Conservation (phyloP, 2,888 invertebrate species). For the Rhingia rostrata region DNA sequence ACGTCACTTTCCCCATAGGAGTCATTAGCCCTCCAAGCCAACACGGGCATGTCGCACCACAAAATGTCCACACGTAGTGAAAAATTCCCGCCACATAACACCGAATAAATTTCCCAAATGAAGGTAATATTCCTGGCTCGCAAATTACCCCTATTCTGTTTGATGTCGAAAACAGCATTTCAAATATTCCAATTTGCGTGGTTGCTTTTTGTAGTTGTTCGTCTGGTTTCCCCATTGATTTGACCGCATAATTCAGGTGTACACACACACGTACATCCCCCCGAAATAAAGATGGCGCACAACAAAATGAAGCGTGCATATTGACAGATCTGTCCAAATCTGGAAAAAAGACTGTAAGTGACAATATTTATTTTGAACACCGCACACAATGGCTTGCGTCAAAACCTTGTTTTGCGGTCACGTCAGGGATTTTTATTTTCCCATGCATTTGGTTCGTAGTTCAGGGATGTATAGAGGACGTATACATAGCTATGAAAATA, state of each 20-base stretch:
- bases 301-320: conserved; percentile 18
- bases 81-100: not conserved
- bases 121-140: conserved; percentile 23
- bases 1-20: conserved; percentile 28
- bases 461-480: conserved; percentile 11
- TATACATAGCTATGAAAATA: conserved; percentile 37
- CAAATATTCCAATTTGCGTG: conserved; percentile 47
- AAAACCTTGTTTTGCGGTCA: conserved; percentile 19
- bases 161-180: conserved; percentile 14
- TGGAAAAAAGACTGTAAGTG: conserved; percentile 24
- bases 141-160: conserved; percentile 27
- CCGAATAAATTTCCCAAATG: conserved; percentile 8
- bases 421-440: conserved; percentile 24
- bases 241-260: conserved; percentile 5
- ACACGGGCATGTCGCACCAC: not conserved
- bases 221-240: conserved; percentile 48
- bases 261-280: not conserved
- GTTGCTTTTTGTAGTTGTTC: conserved; percentile 11
- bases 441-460: conserved; percentile 39
- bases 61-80: not conserved
- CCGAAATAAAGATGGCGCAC: conserved; percentile 12
- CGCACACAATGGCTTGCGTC: not conserved
- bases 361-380: conserved; percentile 42
- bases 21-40: not conserved
- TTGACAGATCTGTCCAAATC: conserved; percentile 39